Base-by-base conservation (phyloP, 2,797 vertebrate genomes). In the Coilia nasus region DNA sequence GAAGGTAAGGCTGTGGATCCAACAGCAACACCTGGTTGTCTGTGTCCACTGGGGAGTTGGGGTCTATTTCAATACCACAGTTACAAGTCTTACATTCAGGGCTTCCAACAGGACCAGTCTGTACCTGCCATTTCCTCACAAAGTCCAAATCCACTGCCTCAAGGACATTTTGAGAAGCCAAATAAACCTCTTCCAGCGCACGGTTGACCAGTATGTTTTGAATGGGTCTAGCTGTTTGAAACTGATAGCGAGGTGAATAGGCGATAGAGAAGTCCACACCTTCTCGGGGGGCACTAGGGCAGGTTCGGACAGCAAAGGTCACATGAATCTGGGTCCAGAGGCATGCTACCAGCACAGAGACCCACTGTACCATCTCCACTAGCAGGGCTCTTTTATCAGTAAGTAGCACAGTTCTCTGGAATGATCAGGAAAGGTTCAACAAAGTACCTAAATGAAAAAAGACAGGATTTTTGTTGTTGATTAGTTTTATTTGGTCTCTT, bases 1-100 rank as follows among this genome's bases (percentile, higher is more conserved):
- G 90, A 25, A 93, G 64, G 83, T 9, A 60, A 0, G 89, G 57
- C 3, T 35, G 71, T 3, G 89, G 92, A 86, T 99, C 98, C 90
- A 97, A 87, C 85, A 97, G 93, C 84, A 99, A 91, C 88, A 98
- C 93, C 85, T 95, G 19, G 0, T 96, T 97, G 86, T 98, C 96
- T 0, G 92, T 96, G 86, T 99, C 94, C 85, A 94, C 90, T 0
- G 91, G 82, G 0, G 93, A 92, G 0, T 82, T 83, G 0, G 92
- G 91, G 19, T 90, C 44, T 2, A 81, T 2, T 21, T 90, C 87
- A 35, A 93, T 86, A 0, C 92, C 89, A 89, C 97, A 98, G 1
- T 0, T 80, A 86, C 98, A 99, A 0, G 96, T 96, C 81, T 95
- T 31, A 67, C 98, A 99, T 0, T 89, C 82, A 0, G 94, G n/a